Evolutionary conservation across 2,888 invertebrate genomes (phyloP).

Genomic region (Caenorhabditis wallacei): DNA sequence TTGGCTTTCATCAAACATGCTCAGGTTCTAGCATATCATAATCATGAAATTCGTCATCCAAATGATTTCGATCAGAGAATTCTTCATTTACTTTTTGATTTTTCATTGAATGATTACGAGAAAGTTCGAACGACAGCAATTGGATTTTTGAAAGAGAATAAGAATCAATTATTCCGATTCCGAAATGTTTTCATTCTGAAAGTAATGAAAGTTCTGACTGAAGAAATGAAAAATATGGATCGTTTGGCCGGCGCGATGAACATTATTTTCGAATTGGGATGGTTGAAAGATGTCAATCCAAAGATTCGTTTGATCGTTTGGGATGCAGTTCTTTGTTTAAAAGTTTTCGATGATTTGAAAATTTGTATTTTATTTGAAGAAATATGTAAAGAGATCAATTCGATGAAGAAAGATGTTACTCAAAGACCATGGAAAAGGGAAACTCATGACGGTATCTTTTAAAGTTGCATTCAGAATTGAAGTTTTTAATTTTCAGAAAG

Average conservation of each 20-base stretch:
- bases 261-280: background rate
- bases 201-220: conserved; percentile 23
- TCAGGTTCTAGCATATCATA: conserved; percentile 7
- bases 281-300: conserved; percentile 2
- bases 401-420: background rate
- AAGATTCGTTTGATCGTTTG: conserved; percentile 25
- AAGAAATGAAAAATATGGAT: conserved; percentile 23
- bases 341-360: conserved; percentile 22
- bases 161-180: conserved; percentile 19
- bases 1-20: conserved; percentile 20
- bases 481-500: conserved; percentile 37
- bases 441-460: conserved; percentile 15
- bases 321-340: conserved; percentile 43
- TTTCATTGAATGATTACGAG: conserved; percentile 52
- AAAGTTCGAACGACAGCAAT: conserved; percentile 1
- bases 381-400: background rate
- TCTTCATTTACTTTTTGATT: conserved; percentile 9
- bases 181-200: conserved; percentile 40
- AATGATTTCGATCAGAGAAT: conserved; percentile 46
- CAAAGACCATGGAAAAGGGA: background rate
- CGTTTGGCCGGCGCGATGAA: conserved; percentile 34
- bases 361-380: conserved; percentile 27
- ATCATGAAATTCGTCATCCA: background rate
- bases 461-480: background rate
- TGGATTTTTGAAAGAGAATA: background rate